Evolutionary conservation across 2,888 invertebrate species (phyloP), one percentile per base, ranked within the genome.

Genomic region (Uloborus plumipes): DNA sequence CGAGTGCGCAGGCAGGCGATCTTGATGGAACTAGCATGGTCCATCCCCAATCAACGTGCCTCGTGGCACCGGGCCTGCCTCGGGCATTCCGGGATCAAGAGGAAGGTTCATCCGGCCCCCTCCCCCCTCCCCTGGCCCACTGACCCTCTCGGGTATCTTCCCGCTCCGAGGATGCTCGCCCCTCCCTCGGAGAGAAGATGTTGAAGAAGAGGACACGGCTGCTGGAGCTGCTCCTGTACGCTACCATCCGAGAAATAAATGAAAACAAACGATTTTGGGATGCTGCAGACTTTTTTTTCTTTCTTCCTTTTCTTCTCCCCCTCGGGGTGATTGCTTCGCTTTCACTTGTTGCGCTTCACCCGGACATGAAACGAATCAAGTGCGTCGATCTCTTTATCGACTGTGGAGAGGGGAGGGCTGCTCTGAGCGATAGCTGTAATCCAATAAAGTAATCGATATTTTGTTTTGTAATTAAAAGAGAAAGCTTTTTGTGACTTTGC

Each of bases 11-110:
- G 39, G 39, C 39, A 39, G 39, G 49, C 62, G 61, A 71, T 71
- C 71, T 71, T 71, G 71, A 71, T 71, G 59, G 59, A 71, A 61
- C 70, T 47, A 39, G 65, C 66, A 50, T 51, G 22, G 58, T 59
- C 50, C 67, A 58, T 66, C 75, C 66, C 66, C 75, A 67, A 75
- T 75, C 75, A 66, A 49, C 75, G 67, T 75, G 75, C 75, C 77
- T 71, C 77, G 70, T 75, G 75, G 76, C 70, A 64, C 70, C 70
- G 64, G 64, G 50, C 66, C 59, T 55, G 74, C 80, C 80, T 69
- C 39, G 80, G 80, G 80, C 80, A 81, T 81, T 81, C 80, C 80
- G 80, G 80, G 80, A 81, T 81, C 80, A 80, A 69, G 73, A 39
- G 62, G 62, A 49, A 69, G 69, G 79, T 80, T 80, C 79, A 80